Percentiles rank a stretch among this genome's conserved stretches.
These are phyloP conservation scores for Charanyca ferruginea DNA, from an alignment of 2,888 invertebrate species.

Conservation along the genomic window DNA sequence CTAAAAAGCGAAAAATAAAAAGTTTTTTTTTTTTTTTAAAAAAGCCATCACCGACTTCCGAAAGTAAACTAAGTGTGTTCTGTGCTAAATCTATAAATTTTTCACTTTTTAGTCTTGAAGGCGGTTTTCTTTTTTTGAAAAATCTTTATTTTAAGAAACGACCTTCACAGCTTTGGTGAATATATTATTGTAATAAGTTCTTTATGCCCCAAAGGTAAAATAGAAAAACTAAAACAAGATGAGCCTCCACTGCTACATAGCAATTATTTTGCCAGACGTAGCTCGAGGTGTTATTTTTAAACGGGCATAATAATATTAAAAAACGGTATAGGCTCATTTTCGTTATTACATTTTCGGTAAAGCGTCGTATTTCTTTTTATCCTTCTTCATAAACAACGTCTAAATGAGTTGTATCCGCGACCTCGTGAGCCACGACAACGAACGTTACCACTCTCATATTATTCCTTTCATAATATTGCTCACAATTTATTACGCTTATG, in stretches of 20 bases:
- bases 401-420: constrained; percentile 68
- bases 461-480: constrained; percentile 71
- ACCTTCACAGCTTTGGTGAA: no score
- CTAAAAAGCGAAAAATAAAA: no score
- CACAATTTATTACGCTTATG: constrained; percentile 72
- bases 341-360: constrained; percentile 65
- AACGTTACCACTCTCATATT: constrained; percentile 66
- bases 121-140: no score
- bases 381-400: constrained; percentile 70
- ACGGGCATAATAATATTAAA: constrained; percentile 22
- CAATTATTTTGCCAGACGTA: constrained; percentile 22
- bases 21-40: no score
- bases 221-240: background rate
- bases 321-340: constrained; percentile 49
- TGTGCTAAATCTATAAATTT: no score
- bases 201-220: background rate
- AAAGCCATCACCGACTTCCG: no score
- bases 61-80: no score
- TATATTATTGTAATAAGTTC: no score
- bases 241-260: background rate
- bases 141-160: no score
- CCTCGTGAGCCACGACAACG: constrained; percentile 52
- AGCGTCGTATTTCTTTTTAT: constrained; percentile 69
- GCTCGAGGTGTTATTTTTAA: constrained; percentile 25
- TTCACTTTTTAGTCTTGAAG: no score